Evolutionary conservation across 2,797 vertebrate species (phyloP).

Genomic region (Eulemur rubriventer): DNA sequence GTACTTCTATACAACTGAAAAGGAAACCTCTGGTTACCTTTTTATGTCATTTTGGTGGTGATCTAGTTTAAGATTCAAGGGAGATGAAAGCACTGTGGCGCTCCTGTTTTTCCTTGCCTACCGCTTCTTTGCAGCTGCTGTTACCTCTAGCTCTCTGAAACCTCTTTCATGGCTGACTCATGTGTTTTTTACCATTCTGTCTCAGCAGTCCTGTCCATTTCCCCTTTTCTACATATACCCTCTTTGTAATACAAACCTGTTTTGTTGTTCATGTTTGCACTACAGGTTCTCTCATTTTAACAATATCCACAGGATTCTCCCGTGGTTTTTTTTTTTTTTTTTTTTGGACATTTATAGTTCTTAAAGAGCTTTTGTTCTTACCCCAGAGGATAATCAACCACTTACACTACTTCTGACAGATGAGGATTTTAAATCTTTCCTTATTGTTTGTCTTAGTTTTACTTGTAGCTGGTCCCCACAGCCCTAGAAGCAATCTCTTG

Average conservation of each 20-base stretch:
- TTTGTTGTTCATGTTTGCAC: background rate
- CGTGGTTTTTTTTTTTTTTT: background rate
- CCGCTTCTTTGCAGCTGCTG: background rate
- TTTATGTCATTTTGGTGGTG: background rate
- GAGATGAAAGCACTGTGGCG: background rate
- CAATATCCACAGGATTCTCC: background rate
- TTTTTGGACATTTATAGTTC: slow-evolving; percentile 2
- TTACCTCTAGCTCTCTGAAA: background rate
- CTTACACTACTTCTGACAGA: slow-evolving; percentile 26
- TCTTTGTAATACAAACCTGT: background rate
- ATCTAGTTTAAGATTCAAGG: background rate
- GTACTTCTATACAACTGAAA: background rate
- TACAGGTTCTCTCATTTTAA: background rate
- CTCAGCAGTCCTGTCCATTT: background rate
- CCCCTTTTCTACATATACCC: background rate
- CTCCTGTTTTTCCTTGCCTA: background rate
- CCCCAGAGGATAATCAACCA: slow-evolving; percentile 57
- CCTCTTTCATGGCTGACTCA: background rate
- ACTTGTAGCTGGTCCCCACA: slow-evolving; percentile 59
- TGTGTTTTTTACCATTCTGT: background rate
- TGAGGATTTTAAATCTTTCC: slow-evolving; percentile 59
- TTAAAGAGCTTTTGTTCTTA: background rate
- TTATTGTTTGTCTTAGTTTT: slow-evolving; percentile 67
- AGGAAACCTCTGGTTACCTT: background rate
- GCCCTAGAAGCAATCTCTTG: slow-evolving; percentile 17